Base-by-base conservation (phyloP, 2,797 vertebrate species). In the Psittacula derbiana region DNA sequence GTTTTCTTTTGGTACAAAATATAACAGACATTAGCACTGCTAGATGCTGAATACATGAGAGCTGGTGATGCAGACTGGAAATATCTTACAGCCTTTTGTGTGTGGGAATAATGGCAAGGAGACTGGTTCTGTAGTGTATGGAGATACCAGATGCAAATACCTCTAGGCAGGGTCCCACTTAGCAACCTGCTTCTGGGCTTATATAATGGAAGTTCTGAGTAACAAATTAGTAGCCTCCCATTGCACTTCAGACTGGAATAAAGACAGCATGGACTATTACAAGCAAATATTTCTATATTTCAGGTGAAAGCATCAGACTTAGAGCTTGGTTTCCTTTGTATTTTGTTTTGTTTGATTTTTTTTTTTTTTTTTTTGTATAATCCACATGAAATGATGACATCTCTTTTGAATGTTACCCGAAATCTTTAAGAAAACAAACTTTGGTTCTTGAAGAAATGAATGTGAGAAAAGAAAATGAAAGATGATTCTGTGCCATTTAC, bases 71-170 rank as follows among this genome's bases (percentile, higher is more conserved):
- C 58, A 49, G 30, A 49, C 36, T 58, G 40, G 33, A 40, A 44
- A 18, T 16, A 10, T 16, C 61, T 14, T 40, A 18, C 27, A n/a
- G 30, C 10, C 41, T 38, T 64, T n/a, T 27, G 40, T 4, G 4
- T 21, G n/a, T 30, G 46, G 3, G 38, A 31, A 21, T 46, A 36
- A 30, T 3, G 1, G 27, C 15, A 27, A 25, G 44, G 33, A 69
- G 44, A 12, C 2, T 12, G 53, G 31, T 40, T 76, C 28, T 41
- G 40, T 25, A 33, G 28, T 0, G 0, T 11, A 6, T 0, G 5
- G 31, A 30, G 33, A 60, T 30, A 19, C 19, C 25, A 10, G 23
- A 2, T 3, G 19, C 33, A 49, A 36, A 69, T 8, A 33, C 31
- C 15, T 62, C 10, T 31, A 23, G 55, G 43, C 43, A 67, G 40